Percentiles rank a stretch among this genome's conserved stretches.
These are phyloP conservation scores for Polyodon spathula DNA, from an alignment of 2,113 vertebrate species.

Conservation along the genomic window DNA sequence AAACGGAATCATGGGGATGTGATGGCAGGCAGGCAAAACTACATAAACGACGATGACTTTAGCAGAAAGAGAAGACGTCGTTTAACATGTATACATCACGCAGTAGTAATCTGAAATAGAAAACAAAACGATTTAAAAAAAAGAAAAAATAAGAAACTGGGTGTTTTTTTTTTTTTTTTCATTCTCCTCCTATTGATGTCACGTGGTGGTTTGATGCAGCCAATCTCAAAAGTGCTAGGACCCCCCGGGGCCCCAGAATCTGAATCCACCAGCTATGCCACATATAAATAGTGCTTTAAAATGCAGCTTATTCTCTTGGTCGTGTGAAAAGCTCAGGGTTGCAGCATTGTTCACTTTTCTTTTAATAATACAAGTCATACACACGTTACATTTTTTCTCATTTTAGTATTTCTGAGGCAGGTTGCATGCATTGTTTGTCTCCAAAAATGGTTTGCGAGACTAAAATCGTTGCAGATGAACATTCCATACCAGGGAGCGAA, in stretches of 20 bases:
- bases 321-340: conserved; percentile 62
- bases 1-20: too few species aligned
- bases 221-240: conserved; percentile 65
- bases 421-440: conserved; percentile 94
- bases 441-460: conserved; percentile 97
- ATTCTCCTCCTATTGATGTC: conserved; percentile 43
- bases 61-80: neutral
- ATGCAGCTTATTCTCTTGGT: conserved; percentile 69
- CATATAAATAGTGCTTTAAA: conserved; percentile 77
- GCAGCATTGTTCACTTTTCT: conserved; percentile 49
- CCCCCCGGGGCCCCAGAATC: conserved; percentile 64
- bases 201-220: conserved; percentile 56
- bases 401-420: conserved; percentile 53
- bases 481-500: conserved; percentile 75
- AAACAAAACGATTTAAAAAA: conserved; percentile 13
- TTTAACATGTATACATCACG: neutral
- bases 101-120: conserved; percentile 10
- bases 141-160: conserved; percentile 12
- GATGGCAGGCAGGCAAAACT: too few species aligned
- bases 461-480: conserved; percentile 91
- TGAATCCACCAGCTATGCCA: conserved; percentile 55
- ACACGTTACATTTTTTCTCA: conserved; percentile 21
- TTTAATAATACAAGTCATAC: conserved; percentile 26
- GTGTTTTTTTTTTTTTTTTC: conserved; percentile 21
- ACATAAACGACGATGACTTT: neutral